Base-by-base conservation (phyloP, 30 jellyfish, hydroid and myxozoan genomes). In the Catostylus mosaicus region DNA sequence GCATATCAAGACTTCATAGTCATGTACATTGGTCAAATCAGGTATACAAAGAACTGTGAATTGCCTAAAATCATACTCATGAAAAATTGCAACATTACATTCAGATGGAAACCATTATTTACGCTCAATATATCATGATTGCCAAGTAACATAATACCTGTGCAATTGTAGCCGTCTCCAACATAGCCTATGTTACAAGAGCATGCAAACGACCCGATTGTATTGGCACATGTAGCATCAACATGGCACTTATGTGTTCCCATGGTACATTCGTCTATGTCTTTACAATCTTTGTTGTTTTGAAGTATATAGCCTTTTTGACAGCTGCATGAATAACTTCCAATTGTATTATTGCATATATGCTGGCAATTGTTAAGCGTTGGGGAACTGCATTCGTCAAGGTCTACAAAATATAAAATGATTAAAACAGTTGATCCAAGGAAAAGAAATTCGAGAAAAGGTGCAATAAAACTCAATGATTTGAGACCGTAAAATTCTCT, bases 111-210 rank as follows among this genome's bases (percentile, higher is more conserved):
- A n/a, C n/a, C n/a, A n/a, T n/a, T n/a, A n/a, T n/a, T n/a, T n/a
- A n/a, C n/a, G n/a, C n/a, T n/a, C n/a, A n/a, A n/a, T n/a, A n/a
- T n/a, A n/a, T n/a, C n/a, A n/a, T n/a, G n/a, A n/a, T n/a, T n/a
- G n/a, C n/a, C n/a, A n/a, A n/a, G n/a, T 16, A 43, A 43, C 56
- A 43, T 22, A 22, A n/a, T 61, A 61, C 74, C 74, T 61, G 43
- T 61, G 18, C 74, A 61, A 2, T 61, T 61, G 74, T n/a, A 8
- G 40, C 74, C 74, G 29, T 61, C 43, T 8, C 74, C 74, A 61
- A 24, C 10, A 61, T 8, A 61, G 5, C 74, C 74, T 61, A 20
- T 61, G 18, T 61, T 61, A 26, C 74, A 61, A 35, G 34, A n/a
- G 74, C 74, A 61, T 1, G 40, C 4, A 61, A 8, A 61, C 1